Base-by-base conservation (phyloP, 2,797 vertebrate species). In the Acrossocheilus wenchowensis region DNA sequence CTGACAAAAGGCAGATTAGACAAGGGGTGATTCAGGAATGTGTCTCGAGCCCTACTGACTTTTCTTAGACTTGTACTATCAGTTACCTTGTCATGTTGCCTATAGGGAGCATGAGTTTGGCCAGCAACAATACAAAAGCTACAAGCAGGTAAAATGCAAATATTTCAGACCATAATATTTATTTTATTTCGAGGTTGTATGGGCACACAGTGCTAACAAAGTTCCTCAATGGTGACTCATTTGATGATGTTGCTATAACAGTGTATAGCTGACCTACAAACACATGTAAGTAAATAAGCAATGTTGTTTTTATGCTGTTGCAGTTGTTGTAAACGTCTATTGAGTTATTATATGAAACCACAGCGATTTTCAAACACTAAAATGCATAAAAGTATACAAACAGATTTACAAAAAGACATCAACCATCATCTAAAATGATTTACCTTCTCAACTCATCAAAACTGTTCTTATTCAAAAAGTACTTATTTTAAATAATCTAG, bases 1-100 rank as follows among this genome's bases (percentile, higher is more conserved):
- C 88, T 87, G 89, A 94, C 91, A 87, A 90, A 90, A 92, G 90
- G 86, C 91, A 93, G 94, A 94, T 88, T 91, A 87, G 81, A 48
- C 14, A 26, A 71, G 30, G 45, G 72, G 86, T 66, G 77, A 72
- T 86, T 69, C 82, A 92, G 91, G 93, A 95, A 94, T 94, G 93
- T 87, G 90, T 92, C 87, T 88, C 10, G 66, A 91, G 89, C 86
- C 78, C 75, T 87, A 89, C 83, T 75, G 82, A 86, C 84, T 71
- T 80, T 89, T 91, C 69, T 90, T 88, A 91, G 88, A 88, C 88
- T 77, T 78, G 57, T n/a, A 43, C 69, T 81, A 48, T 89, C 91
- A 93, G 93, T 90, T 89, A 87, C 75, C 64, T 23, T 66, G 45
- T 79, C 7, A 57, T 4, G 50, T 68, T 86, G 34, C 10, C 41